A percentile compares a stretch with the other conserved stretches of the same genome.
Conservation (phyloP, 2,113 vertebrate species). For the Zosterops pallidus region DNA sequence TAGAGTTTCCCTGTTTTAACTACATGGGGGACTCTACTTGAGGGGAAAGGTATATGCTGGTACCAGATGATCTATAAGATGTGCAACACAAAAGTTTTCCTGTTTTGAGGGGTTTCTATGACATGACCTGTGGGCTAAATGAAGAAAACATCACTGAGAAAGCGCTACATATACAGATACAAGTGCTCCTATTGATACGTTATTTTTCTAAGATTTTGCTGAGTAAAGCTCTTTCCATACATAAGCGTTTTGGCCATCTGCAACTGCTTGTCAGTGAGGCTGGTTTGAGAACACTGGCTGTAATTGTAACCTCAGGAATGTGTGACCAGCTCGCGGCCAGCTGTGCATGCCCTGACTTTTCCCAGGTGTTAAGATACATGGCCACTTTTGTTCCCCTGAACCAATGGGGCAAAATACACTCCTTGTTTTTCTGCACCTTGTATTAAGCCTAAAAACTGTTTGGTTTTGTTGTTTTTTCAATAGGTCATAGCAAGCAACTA, state of each 20-base stretch:
- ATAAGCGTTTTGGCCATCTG: slow-evolving; percentile 78
- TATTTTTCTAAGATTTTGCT: slow-evolving; percentile 76
- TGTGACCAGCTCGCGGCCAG: slow-evolving; percentile 82
- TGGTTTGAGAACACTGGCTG: slow-evolving; percentile 80
- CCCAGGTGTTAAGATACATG: slow-evolving; percentile 81
- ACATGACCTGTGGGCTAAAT: slow-evolving; percentile 39
- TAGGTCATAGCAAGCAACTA: not conserved
- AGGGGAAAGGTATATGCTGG: not conserved
- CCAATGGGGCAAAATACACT: slow-evolving; percentile 55
- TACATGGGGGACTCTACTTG: not conserved
- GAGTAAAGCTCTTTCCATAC: slow-evolving; percentile 74
- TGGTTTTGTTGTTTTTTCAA: slow-evolving; percentile 12
- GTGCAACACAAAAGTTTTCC: slow-evolving; percentile 35
- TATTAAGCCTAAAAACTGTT: not conserved
- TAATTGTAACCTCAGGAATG: slow-evolving; percentile 89
- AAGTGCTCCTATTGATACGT: slow-evolving; percentile 68
- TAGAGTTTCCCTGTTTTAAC: not conserved
- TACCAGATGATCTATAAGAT: slow-evolving; percentile 4
- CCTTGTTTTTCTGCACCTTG: slow-evolving; percentile 51
- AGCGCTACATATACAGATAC: slow-evolving; percentile 36
- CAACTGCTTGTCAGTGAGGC: slow-evolving; percentile 84
- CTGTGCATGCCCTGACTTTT: slow-evolving; percentile 77
- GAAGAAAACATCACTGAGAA: slow-evolving; percentile 49
- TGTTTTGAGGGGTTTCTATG: not conserved
- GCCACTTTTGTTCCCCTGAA: slow-evolving; percentile 72